Conservation (phyloP, 2,888 invertebrate species). For the Scelioninae gen. 2 region DNA sequence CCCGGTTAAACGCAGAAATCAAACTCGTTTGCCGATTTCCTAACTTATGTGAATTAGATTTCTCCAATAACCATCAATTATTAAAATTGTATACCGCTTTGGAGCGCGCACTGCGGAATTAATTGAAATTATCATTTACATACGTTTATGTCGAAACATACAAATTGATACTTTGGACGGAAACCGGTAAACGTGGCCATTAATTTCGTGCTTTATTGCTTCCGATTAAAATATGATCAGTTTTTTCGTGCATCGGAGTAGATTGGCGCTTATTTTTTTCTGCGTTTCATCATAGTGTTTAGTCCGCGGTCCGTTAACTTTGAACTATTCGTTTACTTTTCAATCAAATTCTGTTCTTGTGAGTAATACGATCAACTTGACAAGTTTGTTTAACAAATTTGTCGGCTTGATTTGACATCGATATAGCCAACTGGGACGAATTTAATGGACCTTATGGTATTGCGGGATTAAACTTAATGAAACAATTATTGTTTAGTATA, state of each 20-base stretch:
- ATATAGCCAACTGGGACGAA: too few relatives aligned
- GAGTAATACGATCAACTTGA: too few relatives aligned
- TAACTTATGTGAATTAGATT: slow-evolving; percentile 45
- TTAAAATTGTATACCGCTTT: slow-evolving; percentile 38
- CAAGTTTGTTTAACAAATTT: too few relatives aligned
- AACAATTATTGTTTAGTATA: too few relatives aligned
- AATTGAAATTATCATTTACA: slow-evolving; percentile 52
- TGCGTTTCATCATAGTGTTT: too few relatives aligned
- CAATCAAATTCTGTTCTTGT: too few relatives aligned
- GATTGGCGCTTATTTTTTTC: too few relatives aligned
- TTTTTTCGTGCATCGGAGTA: slow-evolving; percentile 14
- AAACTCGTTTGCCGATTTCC: slow-evolving; percentile 37
- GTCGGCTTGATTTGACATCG: too few relatives aligned
- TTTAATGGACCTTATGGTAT: too few relatives aligned
- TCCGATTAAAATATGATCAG: slow-evolving; percentile 18
- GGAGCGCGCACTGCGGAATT: slow-evolving; percentile 29
- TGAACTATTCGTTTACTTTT: too few relatives aligned
- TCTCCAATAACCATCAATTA: slow-evolving; percentile 49
- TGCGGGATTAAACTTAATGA: too few relatives aligned
- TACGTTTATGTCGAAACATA: slow-evolving; percentile 36
- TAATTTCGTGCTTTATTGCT: slow-evolving; percentile 33
- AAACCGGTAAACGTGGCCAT: slow-evolving; percentile 29
- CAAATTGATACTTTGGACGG: slow-evolving; percentile 44
- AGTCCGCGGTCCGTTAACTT: too few relatives aligned
- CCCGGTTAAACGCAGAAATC: neutral